Percentiles rank a stretch among this genome's conserved stretches.
Conservation (phyloP, 2,113 vertebrate species). For the Isurus oxyrinchus region DNA sequence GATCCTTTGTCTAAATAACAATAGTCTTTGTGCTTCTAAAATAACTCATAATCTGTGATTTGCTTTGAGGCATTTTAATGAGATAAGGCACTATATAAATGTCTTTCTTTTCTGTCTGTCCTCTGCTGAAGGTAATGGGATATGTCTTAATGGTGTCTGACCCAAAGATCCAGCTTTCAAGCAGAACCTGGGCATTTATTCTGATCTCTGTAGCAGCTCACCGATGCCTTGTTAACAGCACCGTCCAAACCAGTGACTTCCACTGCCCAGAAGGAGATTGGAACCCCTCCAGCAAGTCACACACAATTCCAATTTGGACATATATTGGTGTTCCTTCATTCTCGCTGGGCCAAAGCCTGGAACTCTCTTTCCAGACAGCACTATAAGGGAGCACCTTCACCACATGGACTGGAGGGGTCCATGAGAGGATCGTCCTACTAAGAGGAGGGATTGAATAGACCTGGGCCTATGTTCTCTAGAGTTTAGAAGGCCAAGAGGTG, state of each 20-base stretch:
- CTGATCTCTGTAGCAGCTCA: background rate
- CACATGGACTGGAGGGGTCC: too few species aligned
- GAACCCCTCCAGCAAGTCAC: background rate
- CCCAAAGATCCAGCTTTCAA: background rate
- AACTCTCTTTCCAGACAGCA: too few species aligned
- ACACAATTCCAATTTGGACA: background rate
- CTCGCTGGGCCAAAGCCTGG: background rate
- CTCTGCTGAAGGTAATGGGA: background rate
- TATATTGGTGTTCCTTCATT: background rate
- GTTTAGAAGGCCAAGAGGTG: too few species aligned
- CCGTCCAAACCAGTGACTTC: background rate
- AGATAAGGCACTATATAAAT: background rate
- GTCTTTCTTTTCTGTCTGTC: background rate
- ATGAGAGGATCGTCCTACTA: too few species aligned
- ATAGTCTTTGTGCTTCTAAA: background rate
- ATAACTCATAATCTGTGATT: background rate
- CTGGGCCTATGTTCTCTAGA: too few species aligned
- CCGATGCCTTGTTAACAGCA: background rate
- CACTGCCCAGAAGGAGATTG: too few species aligned
- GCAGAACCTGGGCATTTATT: background rate
- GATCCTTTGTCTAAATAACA: background rate
- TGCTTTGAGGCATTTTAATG: background rate
- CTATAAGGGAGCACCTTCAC: too few species aligned
- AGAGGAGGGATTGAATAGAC: too few species aligned
- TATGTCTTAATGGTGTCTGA: background rate